Evolutionary conservation across 2,797 vertebrate species (phyloP), one percentile per base, ranked within the genome.

Genomic region (Pangasius larnaudii): DNA sequence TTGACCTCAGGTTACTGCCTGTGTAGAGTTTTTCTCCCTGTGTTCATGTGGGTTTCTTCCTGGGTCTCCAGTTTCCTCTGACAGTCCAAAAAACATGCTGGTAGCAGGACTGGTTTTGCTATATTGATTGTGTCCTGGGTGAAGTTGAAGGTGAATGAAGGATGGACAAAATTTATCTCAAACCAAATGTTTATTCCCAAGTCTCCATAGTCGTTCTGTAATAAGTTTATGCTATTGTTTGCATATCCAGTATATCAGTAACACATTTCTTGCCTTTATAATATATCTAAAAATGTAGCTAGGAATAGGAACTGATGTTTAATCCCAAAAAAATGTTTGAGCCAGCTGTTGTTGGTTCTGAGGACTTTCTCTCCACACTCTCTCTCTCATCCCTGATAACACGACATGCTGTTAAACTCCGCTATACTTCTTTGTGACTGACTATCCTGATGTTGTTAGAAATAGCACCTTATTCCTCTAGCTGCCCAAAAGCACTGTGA

Each of bases 361-460:
- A 84, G 61, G 89, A 89, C 63, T 77, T 36, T 88, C 74, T 63
- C 79, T 88, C 86, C 84, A 67, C 39, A 18, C 69, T 69, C 59
- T 30, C 67, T 78, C 53, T 79, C 87, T 83, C 88, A 84, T 86
- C 74, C 83, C 85, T 86, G 84, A 87, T 91, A 89, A 90, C 72
- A 8, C 77, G 79, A 91, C 88, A 90, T 86, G 88, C 90, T 88
- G 89, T 91, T 89, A 87, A 89, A 87, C 89, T 88, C 85, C n/a
- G 78, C 85, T 75, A 61, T 82, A 89, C 85, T 89, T 80, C 88
- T 90, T 67, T 80, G 82, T 82, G 83, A 87, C 91, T 87, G 85
- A 87, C 88, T 89, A 91, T 89, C 91, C 88, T 91, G 88, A 91
- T 90, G 91, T 88, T 89, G 88, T 90, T 91, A 89, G 91, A 91